Evolutionary conservation across 2,113 vertebrate genomes (phyloP), one percentile per base, ranked within the genome.

Genomic region (Callopanchax toddi): DNA sequence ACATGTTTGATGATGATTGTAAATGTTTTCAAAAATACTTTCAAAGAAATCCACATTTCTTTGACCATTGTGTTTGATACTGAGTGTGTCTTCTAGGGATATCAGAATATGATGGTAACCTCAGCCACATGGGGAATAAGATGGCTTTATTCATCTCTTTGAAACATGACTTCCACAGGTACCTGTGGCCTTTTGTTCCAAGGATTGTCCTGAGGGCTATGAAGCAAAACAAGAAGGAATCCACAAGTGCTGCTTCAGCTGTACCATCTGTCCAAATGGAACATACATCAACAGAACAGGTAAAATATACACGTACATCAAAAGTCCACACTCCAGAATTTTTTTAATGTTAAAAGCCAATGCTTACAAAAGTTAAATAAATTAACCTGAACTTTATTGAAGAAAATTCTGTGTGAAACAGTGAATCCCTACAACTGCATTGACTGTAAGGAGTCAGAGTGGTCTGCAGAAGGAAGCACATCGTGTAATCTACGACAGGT

Each of bases 271-370:
- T 67, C 77, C 75, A 0, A 16, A 78, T 0, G 90, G 89, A 63
- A 95, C 91, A 48, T 95, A 94, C 55, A 59, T 94, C 45, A 95
- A 94, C 82, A 79, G 1, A 25, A 94, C 91, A 0, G 91, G 92
- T 96, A 85, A 52, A 63, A 44, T 15, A 10, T 13, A 32, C 36
- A 12, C 12, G 36, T 13, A 12, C 36, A 12, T 11, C 36, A 37
- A 32, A 32, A 9, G 6, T 1, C 4, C 6, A 32, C 6, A 32
- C 9, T 1, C 29, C 29, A 32, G 1, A 8, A 6, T 32, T 32
- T 3, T 1, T 32, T 32, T 32, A 32, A n/a, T n/a, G n/a, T n/a
- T n/a, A n/a, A n/a, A n/a, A n/a, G n/a, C n/a, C n/a, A n/a, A n/a
- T n/a, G n/a, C n/a, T n/a, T n/a, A n/a, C n/a, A n/a, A n/a, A n/a